Percentiles rank a stretch among this genome's conserved stretches.
Conservation (phyloP, 2,113 vertebrate species). For the Nothobranchius kuhntae region DNA sequence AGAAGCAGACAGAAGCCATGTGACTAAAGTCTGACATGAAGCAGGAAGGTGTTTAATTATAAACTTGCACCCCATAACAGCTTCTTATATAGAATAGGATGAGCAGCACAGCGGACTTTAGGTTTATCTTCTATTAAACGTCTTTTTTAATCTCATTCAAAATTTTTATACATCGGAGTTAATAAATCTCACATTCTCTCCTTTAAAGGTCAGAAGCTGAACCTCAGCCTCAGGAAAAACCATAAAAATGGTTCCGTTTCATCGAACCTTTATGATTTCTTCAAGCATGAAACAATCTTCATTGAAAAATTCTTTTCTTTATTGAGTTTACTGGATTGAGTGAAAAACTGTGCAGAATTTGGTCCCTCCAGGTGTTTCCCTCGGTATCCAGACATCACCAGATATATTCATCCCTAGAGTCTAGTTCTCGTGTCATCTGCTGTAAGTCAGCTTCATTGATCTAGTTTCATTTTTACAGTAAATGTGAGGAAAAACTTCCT, state of each 20-base stretch:
- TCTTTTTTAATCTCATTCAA: neutral
- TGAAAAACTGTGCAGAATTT: neutral
- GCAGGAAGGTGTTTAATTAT: neutral
- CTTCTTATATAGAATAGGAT: too few relatives aligned
- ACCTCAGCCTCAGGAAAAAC: neutral
- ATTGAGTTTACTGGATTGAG: neutral
- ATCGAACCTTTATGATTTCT: neutral
- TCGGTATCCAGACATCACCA: neutral
- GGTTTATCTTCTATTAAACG: too few relatives aligned
- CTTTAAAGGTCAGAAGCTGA: neutral
- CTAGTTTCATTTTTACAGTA: too few relatives aligned
- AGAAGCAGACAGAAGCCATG: slow-evolving; percentile 9
- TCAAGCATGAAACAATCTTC: neutral
- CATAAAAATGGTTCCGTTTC: neutral
- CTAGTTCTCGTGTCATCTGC: neutral
- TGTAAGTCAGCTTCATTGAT: neutral
- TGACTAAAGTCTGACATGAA: neutral
- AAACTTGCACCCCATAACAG: too few relatives aligned
- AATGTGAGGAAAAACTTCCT: too few relatives aligned
- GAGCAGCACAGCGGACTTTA: too few relatives aligned
- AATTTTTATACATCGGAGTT: neutral
- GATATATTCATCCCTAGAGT: too few relatives aligned
- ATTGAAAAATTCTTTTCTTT: neutral
- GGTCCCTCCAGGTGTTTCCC: neutral
- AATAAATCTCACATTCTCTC: neutral